Conservation (phyloP, 2,113 vertebrate species). For the Galemys pyrenaicus region DNA sequence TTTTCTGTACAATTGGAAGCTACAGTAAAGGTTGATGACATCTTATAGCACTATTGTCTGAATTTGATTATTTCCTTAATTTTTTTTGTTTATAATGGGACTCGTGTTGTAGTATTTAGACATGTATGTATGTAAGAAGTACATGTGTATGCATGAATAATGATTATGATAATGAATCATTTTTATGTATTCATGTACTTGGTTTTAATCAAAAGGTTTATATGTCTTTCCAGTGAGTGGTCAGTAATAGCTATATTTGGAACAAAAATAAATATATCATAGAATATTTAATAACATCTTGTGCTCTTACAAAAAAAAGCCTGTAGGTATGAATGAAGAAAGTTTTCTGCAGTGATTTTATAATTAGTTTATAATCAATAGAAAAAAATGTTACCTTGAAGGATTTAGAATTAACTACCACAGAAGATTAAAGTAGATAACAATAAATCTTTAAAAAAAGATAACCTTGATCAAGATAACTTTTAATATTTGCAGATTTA, state of each 20-base stretch:
- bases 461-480: conserved; percentile 21
- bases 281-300: neutral
- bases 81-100: too few relatives aligned
- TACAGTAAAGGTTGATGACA: neutral
- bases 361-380: conserved; percentile 37
- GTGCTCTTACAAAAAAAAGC: conserved; percentile 11
- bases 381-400: neutral
- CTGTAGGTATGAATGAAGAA: conserved; percentile 16
- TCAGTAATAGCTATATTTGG: neutral
- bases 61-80: conserved; percentile 25
- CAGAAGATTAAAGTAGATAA: neutral
- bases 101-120: neutral
- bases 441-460: conserved; percentile 33
- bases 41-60: neutral
- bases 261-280: neutral
- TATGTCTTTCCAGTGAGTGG: neutral
- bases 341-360: conserved; percentile 1
- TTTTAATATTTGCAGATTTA: conserved; percentile 41
- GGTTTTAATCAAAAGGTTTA: neutral
- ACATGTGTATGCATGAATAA: neutral
- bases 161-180: neutral
- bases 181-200: neutral
- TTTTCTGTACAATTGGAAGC: neutral
- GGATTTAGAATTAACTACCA: neutral
- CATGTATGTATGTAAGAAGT: neutral